Conservation (phyloP, 2,797 vertebrate genomes). For the Coccyzus lansbergi region DNA sequence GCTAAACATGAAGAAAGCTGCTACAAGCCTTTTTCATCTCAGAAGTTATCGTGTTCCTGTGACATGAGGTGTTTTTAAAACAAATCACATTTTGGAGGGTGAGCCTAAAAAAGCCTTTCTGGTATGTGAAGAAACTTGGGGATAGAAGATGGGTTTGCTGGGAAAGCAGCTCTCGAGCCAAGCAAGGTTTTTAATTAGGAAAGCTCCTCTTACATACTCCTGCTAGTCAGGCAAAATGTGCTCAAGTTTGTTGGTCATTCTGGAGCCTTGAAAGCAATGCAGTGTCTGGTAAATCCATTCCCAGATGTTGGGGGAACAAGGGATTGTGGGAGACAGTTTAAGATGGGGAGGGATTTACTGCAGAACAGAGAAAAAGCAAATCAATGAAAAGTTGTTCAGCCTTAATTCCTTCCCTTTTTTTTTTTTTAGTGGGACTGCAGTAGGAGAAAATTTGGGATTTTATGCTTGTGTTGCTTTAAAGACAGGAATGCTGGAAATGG, state of each 20-base stretch:
- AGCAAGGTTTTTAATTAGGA: neutral
- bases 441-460: neutral
- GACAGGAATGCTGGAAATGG: slow-evolving; percentile 55
- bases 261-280: slow-evolving; percentile 27
- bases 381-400: slow-evolving; percentile 2
- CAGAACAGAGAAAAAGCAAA: slow-evolving; percentile 13
- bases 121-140: neutral
- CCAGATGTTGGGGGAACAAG: slow-evolving; percentile 27
- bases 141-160: neutral
- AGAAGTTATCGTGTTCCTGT: neutral
- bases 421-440: neutral
- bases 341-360: slow-evolving; percentile 34
- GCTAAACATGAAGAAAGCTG: neutral
- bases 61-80: neutral
- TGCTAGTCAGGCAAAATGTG: neutral
- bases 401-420: neutral
- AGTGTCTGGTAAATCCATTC: slow-evolving; percentile 25
- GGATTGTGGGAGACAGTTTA: slow-evolving; percentile 19
- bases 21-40: neutral
- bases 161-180: neutral
- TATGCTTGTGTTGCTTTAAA: slow-evolving; percentile 58
- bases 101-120: neutral
- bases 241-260: neutral
- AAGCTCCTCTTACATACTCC: neutral
- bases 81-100: neutral